A percentile compares a stretch with the other conserved stretches of the same genome.
These are phyloP conservation scores for Colostygia pectinataria DNA, from an alignment of 2,888 invertebrate genomes.

Conservation along the genomic window DNA sequence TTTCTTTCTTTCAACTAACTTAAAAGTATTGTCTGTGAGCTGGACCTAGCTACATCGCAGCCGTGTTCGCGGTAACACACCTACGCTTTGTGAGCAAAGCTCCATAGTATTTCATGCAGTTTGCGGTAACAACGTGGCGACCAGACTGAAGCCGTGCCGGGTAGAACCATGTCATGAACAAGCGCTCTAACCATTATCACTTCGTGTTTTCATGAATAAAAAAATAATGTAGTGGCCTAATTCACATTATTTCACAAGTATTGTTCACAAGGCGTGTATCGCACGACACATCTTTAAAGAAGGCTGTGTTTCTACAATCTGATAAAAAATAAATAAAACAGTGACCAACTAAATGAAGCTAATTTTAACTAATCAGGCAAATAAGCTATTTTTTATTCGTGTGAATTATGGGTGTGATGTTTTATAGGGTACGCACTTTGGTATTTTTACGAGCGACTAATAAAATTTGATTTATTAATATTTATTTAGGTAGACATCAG, in stretches of 20 bases:
- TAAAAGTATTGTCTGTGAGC: too few relatives aligned
- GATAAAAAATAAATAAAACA: slow-evolving; percentile 33
- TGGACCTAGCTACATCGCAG: too few relatives aligned
- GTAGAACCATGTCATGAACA: too few relatives aligned
- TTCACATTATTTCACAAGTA: slow-evolving; percentile 20
- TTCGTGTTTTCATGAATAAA: slow-evolving; percentile 15
- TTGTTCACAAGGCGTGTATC: slow-evolving; percentile 29
- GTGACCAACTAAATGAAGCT: slow-evolving; percentile 26
- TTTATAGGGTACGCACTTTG: neutral
- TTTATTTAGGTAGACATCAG: too few relatives aligned
- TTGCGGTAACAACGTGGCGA: too few relatives aligned
- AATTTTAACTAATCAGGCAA: slow-evolving; percentile 31
- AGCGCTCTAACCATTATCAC: slow-evolving; percentile 11
- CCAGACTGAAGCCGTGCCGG: too few relatives aligned
- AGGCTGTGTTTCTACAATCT: slow-evolving; percentile 32
- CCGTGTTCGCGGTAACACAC: too few relatives aligned
- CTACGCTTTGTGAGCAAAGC: too few relatives aligned
- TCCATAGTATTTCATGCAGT: too few relatives aligned
- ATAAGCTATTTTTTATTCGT: slow-evolving; percentile 1
- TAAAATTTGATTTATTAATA: slow-evolving; percentile 7
- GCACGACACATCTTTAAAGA: slow-evolving; percentile 32
- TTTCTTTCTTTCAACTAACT: too few relatives aligned
- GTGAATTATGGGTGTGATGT: slow-evolving; percentile 17
- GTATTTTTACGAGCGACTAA: slow-evolving; percentile 13
- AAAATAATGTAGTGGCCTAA: slow-evolving; percentile 20